phyloP scores from a whole-genome alignment of 2,888 invertebrate genomes.

The Epinotia ramella region DNA sequence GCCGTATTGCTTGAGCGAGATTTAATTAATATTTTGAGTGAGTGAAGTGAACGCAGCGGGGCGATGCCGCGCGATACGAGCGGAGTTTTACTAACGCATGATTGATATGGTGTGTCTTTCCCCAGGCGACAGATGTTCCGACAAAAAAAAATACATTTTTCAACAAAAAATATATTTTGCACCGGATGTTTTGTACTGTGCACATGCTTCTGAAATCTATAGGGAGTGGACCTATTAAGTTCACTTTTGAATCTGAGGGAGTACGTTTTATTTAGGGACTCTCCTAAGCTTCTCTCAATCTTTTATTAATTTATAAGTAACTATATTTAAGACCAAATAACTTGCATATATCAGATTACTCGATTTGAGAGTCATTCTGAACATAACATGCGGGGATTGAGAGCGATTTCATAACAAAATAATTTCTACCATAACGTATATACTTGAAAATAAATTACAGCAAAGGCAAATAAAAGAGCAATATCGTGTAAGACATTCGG shows the following conservation, averaged over 20 bases:
- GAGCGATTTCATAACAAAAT: too few relatives aligned
- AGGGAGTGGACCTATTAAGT: too few relatives aligned
- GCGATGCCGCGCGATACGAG: slow-evolving; percentile 4
- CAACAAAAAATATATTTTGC: not conserved
- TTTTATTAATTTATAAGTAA: too few relatives aligned
- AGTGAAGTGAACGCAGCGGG: slow-evolving; percentile 12
- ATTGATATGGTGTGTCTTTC: slow-evolving; percentile 39
- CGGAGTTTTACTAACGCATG: slow-evolving; percentile 41
- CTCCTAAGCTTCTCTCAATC: too few relatives aligned
- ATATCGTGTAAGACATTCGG: slow-evolving; percentile 36
- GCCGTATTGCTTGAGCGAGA: slow-evolving; percentile 33
- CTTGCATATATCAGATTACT: too few relatives aligned
- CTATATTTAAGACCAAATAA: too few relatives aligned
- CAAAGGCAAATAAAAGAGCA: slow-evolving; percentile 32
- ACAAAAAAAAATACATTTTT: not conserved
- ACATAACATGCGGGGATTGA: too few relatives aligned
- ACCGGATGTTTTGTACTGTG: not conserved
- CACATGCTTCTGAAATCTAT: not conserved
- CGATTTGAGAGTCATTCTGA: too few relatives aligned
- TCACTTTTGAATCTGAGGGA: too few relatives aligned
- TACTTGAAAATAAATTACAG: slow-evolving; percentile 4
- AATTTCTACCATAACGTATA: too few relatives aligned
- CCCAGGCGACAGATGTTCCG: slow-evolving; percentile 21
- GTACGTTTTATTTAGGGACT: too few relatives aligned
- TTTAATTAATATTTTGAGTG: slow-evolving; percentile 38